Conservation (phyloP, 2,797 vertebrate species). For the Eurystomus glaucurus region DNA sequence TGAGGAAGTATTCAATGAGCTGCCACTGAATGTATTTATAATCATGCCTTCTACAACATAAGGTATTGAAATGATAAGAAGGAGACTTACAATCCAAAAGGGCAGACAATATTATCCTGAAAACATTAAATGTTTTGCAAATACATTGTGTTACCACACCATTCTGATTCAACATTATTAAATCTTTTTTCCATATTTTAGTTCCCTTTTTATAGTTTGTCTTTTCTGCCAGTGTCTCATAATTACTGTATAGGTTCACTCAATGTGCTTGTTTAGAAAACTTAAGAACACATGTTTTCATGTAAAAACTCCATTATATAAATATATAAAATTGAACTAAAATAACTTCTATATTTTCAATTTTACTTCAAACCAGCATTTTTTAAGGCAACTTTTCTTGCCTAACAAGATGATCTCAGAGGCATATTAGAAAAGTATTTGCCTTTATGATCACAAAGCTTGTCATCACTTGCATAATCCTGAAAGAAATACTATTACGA, state of each 20-base stretch:
- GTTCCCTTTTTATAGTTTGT: neutral
- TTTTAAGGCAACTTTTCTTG: neutral
- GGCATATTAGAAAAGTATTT: neutral
- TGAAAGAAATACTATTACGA: neutral
- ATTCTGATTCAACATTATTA: neutral
- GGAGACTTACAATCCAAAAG: neutral
- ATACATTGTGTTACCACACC: neutral
- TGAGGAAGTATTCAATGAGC: neutral
- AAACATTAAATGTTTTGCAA: neutral
- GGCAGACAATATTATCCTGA: neutral
- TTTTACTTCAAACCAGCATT: neutral
- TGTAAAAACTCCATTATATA: neutral
- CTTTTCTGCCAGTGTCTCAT: neutral
- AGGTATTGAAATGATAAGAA: neutral
- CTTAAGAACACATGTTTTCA: neutral
- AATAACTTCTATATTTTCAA: neutral
- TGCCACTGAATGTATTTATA: neutral
- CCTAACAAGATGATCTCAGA: neutral
- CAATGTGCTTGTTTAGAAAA: neutral
- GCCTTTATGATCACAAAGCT: neutral
- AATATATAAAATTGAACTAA: neutral
- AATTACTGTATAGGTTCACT: neutral
- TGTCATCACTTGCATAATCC: neutral
- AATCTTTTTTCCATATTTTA: neutral
- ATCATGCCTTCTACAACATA: neutral